phyloP scores from a whole-genome alignment of 2,888 invertebrate genomes.

The Pyrrhosoma nymphula region DNA sequence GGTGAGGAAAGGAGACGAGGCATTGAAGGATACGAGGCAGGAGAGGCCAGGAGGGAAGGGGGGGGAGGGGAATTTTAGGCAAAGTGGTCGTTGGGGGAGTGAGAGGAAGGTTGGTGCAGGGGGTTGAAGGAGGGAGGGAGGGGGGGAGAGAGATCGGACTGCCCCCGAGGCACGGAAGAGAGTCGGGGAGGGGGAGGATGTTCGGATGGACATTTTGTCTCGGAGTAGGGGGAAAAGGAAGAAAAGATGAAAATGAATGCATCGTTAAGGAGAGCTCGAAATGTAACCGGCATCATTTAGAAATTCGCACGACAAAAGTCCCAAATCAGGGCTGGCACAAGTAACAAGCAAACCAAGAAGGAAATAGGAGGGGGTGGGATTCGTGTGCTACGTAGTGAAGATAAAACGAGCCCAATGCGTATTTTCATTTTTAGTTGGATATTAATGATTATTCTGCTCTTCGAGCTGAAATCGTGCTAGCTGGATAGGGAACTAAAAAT shows the following conservation, averaged over 20 bases:
- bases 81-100: background rate
- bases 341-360: background rate
- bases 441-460: no score
- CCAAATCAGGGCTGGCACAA: background rate
- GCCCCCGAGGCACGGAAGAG: no score
- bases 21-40: conserved; percentile 31
- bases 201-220: background rate
- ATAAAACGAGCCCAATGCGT: no score
- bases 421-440: no score
- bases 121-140: background rate
- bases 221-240: background rate
- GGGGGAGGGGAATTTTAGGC: conserved; percentile 5
- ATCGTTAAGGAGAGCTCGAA: background rate
- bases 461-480: no score
- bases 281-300: background rate
- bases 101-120: background rate
- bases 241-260: background rate
- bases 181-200: background rate
- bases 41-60: background rate
- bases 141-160: background rate
- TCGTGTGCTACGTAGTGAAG: no score
- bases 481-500: no score
- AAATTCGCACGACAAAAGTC: background rate
- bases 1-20: conserved; percentile 35
- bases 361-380: background rate